Evolutionary conservation across 2,888 invertebrate genomes (phyloP).

Genomic region (Lasioglossum morio): DNA sequence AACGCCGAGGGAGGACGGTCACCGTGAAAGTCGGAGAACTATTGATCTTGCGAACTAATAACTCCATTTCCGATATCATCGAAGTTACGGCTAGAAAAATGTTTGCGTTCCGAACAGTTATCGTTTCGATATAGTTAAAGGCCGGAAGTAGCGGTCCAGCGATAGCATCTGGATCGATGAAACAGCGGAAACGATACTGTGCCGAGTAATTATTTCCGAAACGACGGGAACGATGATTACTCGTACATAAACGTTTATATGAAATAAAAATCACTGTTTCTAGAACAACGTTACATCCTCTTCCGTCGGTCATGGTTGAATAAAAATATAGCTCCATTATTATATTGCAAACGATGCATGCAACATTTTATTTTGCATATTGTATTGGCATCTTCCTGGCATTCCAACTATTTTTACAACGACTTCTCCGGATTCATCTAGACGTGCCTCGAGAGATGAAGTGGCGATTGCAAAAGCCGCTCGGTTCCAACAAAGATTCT

Average conservation of each 20-base stretch:
- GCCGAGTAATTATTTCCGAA: conserved; percentile 40
- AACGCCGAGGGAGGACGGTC: background rate
- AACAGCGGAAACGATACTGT: background rate
- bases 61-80: conserved; percentile 18
- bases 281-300: background rate
- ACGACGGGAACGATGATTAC: background rate
- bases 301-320: background rate
- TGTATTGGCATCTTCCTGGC: too few relatives aligned
- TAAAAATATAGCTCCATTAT: background rate
- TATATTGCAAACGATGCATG: too few relatives aligned
- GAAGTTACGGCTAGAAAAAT: conserved; percentile 13
- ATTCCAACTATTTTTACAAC: too few relatives aligned
- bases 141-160: conserved; percentile 1
- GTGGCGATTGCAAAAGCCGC: too few relatives aligned
- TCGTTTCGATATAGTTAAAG: conserved; percentile 28
- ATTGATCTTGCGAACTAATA: conserved; percentile 27
- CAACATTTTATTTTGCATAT: too few relatives aligned
- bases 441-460: too few relatives aligned
- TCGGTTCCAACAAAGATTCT: background rate
- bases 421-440: too few relatives aligned
- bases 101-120: conserved; percentile 17
- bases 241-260: conserved; percentile 2
- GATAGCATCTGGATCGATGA: conserved; percentile 19
- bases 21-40: background rate
- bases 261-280: conserved; percentile 21